Evolutionary conservation across 2,797 vertebrate species (phyloP).

Genomic region (Protosalanx chinensis): DNA sequence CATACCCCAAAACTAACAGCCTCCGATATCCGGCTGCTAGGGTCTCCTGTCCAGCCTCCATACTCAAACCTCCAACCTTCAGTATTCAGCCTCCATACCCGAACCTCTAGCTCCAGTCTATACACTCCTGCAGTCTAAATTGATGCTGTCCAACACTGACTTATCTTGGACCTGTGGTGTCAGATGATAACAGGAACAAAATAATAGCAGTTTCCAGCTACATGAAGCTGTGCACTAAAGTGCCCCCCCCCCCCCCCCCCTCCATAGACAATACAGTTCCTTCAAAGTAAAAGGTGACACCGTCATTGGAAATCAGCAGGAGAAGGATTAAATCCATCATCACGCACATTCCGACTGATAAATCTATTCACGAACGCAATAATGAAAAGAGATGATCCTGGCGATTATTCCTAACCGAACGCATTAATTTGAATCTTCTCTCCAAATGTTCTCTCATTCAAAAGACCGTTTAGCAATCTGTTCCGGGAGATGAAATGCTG

Average conservation of each 20-base stretch:
- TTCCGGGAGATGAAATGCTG: no score
- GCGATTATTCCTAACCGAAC: not conserved
- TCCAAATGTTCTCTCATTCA: not conserved
- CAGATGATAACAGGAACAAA: no score
- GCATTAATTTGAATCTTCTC: not conserved
- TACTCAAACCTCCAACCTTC: no score
- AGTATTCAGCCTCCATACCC: no score
- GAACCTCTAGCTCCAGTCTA: no score
- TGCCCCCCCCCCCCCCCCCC: no score
- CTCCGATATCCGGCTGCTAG: no score
- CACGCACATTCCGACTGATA: slow-evolving; percentile 5
- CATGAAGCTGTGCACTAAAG: not conserved
- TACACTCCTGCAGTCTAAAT: not conserved
- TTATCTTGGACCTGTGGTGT: not conserved
- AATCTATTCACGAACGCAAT: slow-evolving; percentile 17
- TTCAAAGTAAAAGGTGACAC: not conserved
- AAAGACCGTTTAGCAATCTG: not conserved
- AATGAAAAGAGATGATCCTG: not conserved
- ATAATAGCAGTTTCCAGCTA: not conserved
- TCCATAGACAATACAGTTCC: not conserved
- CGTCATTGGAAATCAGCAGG: no score
- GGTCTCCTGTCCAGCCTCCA: no score
- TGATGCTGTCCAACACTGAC: not conserved
- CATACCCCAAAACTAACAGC: not conserved
- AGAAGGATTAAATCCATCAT: not conserved